Conservation (phyloP, 2,113 vertebrate species). For the Cygnus buccinator region DNA sequence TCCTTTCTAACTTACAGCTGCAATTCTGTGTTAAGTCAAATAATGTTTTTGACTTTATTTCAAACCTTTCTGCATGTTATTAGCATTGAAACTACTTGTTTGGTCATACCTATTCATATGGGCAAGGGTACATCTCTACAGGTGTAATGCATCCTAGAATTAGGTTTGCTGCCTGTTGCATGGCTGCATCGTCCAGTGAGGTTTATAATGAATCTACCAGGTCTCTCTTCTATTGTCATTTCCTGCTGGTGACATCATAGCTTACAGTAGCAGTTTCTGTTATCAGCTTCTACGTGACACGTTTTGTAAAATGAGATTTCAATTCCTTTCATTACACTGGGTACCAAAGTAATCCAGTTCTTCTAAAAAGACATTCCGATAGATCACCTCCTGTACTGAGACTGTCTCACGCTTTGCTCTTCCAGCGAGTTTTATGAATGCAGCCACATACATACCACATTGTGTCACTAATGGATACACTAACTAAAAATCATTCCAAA, state of each 20-base stretch:
- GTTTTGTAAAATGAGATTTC: background rate
- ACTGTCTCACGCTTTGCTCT: background rate
- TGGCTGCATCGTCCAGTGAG: background rate
- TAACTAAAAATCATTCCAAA: background rate
- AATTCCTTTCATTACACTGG: background rate
- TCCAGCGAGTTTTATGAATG: background rate
- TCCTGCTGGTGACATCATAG: background rate
- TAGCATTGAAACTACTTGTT: background rate
- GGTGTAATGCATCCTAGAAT: background rate
- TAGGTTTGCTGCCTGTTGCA: background rate
- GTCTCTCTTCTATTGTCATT: background rate
- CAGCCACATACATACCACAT: background rate
- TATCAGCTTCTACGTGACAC: background rate
- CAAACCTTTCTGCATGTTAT: background rate
- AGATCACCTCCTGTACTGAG: background rate
- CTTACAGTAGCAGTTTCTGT: background rate
- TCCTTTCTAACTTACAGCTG: background rate
- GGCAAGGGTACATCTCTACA: background rate
- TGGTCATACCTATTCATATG: fast-evolving
- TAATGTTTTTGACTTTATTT: background rate
- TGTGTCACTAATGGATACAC: background rate
- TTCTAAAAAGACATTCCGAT: background rate
- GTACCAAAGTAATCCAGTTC: background rate
- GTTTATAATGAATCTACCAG: background rate
- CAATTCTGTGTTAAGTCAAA: background rate